Percentiles rank a stretch among this genome's conserved stretches.
These are phyloP conservation scores for Aphodius sticticus DNA, from an alignment of 2,888 invertebrate species.

Conservation along the genomic window DNA sequence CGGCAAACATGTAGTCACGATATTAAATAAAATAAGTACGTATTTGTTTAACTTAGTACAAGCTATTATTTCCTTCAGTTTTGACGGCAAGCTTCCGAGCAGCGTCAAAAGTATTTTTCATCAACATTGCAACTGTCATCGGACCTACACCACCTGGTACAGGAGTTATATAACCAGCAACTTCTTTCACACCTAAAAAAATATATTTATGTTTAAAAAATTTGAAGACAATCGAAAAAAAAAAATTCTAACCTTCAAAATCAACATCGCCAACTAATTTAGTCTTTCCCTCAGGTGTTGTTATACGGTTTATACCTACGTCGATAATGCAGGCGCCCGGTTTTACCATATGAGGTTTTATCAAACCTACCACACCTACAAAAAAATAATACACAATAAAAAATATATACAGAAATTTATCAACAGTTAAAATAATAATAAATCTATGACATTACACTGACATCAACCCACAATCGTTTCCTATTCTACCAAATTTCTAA, in stretches of 20 bases:
- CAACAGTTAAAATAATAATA: too few relatives aligned
- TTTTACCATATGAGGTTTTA: slow-evolving; percentile 86
- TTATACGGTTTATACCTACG: slow-evolving; percentile 83
- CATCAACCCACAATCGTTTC: too few relatives aligned
- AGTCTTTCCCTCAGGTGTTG: slow-evolving; percentile 70
- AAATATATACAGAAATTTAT: too few relatives aligned
- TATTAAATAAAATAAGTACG: neutral
- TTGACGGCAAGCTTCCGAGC: slow-evolving; percentile 56
- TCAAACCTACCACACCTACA: slow-evolving; percentile 75
- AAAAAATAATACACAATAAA: slow-evolving; percentile 42
- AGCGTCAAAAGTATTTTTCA: slow-evolving; percentile 86
- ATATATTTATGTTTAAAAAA: slow-evolving; percentile 6
- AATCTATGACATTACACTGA: too few relatives aligned
- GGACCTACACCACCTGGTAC: slow-evolving; percentile 95
- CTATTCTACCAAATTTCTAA: too few relatives aligned
- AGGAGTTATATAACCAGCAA: slow-evolving; percentile 87
- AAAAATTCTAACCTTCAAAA: slow-evolving; percentile 70
- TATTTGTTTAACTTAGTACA: neutral
- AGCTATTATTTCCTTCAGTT: neutral
- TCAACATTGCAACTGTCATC: slow-evolving; percentile 93
- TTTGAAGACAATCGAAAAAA: neutral
- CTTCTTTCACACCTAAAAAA: slow-evolving; percentile 72
- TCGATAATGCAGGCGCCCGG: slow-evolving; percentile 89
- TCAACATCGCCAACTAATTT: slow-evolving; percentile 90
- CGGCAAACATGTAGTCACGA: neutral